Base-by-base conservation (phyloP, 2,113 vertebrate species). In the Chascanopsetta lugubris region DNA sequence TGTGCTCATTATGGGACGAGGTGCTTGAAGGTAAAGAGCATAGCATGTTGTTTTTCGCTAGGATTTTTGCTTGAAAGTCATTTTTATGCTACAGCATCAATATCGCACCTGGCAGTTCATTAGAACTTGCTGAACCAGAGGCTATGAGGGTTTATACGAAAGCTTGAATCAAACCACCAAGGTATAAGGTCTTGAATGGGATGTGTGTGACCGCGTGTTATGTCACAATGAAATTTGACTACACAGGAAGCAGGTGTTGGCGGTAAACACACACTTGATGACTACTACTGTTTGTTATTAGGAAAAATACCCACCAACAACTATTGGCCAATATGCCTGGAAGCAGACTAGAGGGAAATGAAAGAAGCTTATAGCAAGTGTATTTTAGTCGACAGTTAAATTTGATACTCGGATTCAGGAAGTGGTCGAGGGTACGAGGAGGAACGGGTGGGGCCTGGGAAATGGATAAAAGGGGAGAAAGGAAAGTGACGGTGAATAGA, bases 381-480 rank as follows among this genome's bases (percentile, higher is more conserved):
- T 85, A 88, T 87, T 90, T 89, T 88, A 75, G 86, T 74, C 78
- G 3, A 64, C 80, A 72, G 84, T 89, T 83, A 89, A 88, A 89
- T 85, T 34, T 86, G 84, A 87, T 87, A 79, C 75, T 70, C 0
- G 13, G 61, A 83, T 79, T 80, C 69, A 85, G 72, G 71, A 77
- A 74, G 72, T 2, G 66, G 58, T 59, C 60, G 69, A 85, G 79
- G 79, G 75, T 72, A 78, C 18, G 53, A 61, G 32, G 61, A 62
- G 59, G 53, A 69, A 50, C 0, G 22, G 69, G 63, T 49, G 43
- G 38, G 43, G 64, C 56, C 20, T 49, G n/a, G 25, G 61, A 43
- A 61, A 77, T 59, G 73, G 71, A 64, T 67, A 55, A 70, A 66
- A 55, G 20, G 27, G 74, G 38, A 80, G 36, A 61, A 69, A 70